Conservation (phyloP, 2,888 invertebrate genomes). For the Epistrophe grossulariae region DNA sequence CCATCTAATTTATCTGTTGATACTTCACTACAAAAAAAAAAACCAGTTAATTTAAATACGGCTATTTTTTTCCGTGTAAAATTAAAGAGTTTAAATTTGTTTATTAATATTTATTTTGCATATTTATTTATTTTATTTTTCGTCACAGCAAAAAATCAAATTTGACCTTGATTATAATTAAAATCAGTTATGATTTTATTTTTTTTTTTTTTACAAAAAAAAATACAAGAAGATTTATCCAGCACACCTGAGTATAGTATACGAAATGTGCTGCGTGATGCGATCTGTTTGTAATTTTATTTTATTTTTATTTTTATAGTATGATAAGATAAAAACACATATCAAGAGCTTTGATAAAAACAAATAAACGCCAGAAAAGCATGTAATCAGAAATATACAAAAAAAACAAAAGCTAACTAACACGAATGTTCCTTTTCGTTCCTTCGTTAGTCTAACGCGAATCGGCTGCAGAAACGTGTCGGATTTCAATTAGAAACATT, state of each 20-base stretch:
- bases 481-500: constrained; percentile 4
- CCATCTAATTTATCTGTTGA: background rate
- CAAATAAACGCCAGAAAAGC: constrained; percentile 20
- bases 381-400: constrained; percentile 17
- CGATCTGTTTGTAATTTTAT: constrained; percentile 30
- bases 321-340: constrained; percentile 25
- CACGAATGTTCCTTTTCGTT: constrained; percentile 17
- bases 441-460: constrained; percentile 21
- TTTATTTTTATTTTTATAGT: background rate
- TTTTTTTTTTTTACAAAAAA: constrained; percentile 5
- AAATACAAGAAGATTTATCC: background rate
- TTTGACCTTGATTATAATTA: constrained; percentile 15
- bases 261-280: constrained; percentile 15
- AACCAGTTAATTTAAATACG: constrained; percentile 6
- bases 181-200: constrained; percentile 23
- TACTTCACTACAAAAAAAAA: background rate
- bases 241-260: constrained; percentile 1
- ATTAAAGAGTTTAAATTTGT: background rate
- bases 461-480: constrained; percentile 26
- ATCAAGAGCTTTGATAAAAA: constrained; percentile 36
- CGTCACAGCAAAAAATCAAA: background rate
- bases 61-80: background rate
- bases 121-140: background rate
- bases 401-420: constrained; percentile 35
- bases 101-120: background rate